Evolutionary conservation across 2,888 invertebrate genomes (phyloP).

Genomic region (Sturmia bella): DNA sequence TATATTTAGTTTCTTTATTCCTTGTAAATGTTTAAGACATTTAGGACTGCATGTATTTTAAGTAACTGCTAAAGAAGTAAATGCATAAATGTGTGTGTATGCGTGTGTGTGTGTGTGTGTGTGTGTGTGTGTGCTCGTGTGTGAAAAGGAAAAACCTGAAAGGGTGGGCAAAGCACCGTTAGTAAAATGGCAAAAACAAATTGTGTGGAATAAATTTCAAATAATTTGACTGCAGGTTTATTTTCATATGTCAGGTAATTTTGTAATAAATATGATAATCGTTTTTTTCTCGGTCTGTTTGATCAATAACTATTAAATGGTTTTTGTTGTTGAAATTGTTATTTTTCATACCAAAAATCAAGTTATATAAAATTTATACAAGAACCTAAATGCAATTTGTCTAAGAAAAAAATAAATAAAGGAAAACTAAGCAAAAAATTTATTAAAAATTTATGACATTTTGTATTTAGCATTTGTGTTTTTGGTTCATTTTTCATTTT

Average conservation of each 20-base stretch:
- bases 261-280: slow-evolving; percentile 68
- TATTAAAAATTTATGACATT: slow-evolving; percentile 33
- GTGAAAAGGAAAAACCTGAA: background rate
- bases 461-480: background rate
- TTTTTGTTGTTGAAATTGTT: slow-evolving; percentile 22
- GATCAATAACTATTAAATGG: slow-evolving; percentile 51
- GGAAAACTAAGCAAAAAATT: background rate
- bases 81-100: background rate
- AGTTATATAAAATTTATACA: background rate
- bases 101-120: background rate
- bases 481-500: background rate
- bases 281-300: slow-evolving; percentile 52
- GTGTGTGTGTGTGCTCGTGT: background rate
- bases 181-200: background rate
- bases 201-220: slow-evolving; percentile 40
- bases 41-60: slow-evolving; percentile 35
- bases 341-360: slow-evolving; percentile 3
- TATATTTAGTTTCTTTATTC: background rate
- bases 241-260: slow-evolving; percentile 65
- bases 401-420: background rate
- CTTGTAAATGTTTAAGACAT: slow-evolving; percentile 24
- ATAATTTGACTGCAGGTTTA: slow-evolving; percentile 47
- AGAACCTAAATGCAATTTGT: background rate
- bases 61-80: background rate
- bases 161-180: background rate